Evolutionary conservation across 2,113 vertebrate species (phyloP).

Genomic region (Brachionichthys hirsutus): DNA sequence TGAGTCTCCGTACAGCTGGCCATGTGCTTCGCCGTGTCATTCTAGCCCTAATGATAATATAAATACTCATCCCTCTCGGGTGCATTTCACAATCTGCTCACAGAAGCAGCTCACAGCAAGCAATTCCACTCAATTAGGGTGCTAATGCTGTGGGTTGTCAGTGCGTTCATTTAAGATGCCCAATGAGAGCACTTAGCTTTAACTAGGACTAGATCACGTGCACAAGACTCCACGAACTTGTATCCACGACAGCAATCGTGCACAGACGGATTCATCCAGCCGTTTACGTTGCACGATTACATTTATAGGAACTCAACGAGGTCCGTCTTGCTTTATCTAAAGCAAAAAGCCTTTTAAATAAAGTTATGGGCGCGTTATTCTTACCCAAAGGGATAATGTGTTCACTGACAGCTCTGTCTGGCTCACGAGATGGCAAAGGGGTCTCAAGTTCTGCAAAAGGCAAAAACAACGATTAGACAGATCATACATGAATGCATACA

Average conservation of each 20-base stretch:
- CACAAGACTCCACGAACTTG: neutral
- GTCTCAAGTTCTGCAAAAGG: constrained; percentile 73
- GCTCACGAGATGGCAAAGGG: constrained; percentile 79
- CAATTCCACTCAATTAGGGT: constrained; percentile 59
- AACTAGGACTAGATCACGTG: constrained; percentile 12
- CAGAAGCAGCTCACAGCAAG: constrained; percentile 54
- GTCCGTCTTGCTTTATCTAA: neutral
- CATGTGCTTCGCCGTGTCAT: constrained; percentile 52
- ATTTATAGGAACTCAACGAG: no score
- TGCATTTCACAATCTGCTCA: constrained; percentile 59
- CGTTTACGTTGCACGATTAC: no score
- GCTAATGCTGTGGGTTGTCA: constrained; percentile 53
- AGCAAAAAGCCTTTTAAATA: no score
- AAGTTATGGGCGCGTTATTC: constrained; percentile 13
- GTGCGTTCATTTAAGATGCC: constrained; percentile 33
- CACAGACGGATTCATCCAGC: constrained; percentile 3
- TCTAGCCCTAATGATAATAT: constrained; percentile 58
- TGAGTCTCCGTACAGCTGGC: constrained; percentile 25
- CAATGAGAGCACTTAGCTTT: constrained; percentile 33
- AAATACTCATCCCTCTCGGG: constrained; percentile 63
- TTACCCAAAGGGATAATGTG: constrained; percentile 95
- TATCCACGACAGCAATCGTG: constrained; percentile 1
- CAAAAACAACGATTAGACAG: no score
- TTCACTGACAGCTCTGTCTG: constrained; percentile 89
- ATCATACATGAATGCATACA: no score